Evolutionary conservation across 2,888 invertebrate species (phyloP), one percentile per base, ranked within the genome.

Genomic region (Netelia melanura): DNA sequence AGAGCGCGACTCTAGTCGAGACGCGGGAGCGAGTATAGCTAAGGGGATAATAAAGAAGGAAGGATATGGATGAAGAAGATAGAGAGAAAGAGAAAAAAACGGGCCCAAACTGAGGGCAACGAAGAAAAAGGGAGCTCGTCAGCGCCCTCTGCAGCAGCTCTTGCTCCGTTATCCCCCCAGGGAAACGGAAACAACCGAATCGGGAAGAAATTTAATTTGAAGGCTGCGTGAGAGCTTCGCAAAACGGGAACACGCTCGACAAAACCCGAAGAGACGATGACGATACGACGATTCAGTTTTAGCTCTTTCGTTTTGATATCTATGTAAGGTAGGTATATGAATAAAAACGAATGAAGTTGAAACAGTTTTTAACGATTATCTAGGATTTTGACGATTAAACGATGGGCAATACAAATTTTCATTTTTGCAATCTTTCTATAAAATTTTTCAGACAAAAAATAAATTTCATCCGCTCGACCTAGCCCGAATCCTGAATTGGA

Each of bases 131-230:
- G 52, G 70, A 61, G 70, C 21, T 77, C 52, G 65, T 56, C 79
- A 70, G 75, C 21, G 61, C 72, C 62, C 75, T 79, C 68, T 21
- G 44, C 44, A 52, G 30, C 30, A 30, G 52, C n/a, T 65, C 64
- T 71, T 17, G 38, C 62, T 70, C 25, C 52, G 61, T 62, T 78
- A 70, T 81, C 58, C 80, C 80, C 83, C 74, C 79, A 68, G 70
- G 87, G 87, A 87, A 89, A 89, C 89, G 89, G 91, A 89, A 90
- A 89, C 89, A 89, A 86, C 87, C 88, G 90, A 91, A 91, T 91
- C 86, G 88, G 89, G 88, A 89, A 89, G 88, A 90, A 91, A 91
- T 91, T 91, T 90, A 90, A 91, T 91, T 90, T 91, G 81, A 72
- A 83, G 86, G 72, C 81, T 86, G 87, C 86, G 68, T 25, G 44